Conservation (phyloP, 2,888 invertebrate genomes). For the Plusia festucae region DNA sequence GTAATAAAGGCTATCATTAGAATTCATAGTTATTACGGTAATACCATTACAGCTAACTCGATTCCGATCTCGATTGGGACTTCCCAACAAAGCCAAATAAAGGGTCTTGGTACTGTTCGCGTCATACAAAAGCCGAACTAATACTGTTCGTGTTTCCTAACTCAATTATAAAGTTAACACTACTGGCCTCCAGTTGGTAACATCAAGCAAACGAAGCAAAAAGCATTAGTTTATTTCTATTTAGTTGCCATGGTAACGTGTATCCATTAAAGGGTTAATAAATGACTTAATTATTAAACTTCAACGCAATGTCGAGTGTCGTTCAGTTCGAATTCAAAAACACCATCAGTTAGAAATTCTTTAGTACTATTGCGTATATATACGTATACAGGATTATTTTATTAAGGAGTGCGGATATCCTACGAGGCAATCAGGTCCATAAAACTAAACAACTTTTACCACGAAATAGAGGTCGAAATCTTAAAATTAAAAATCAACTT, state of each 20-base stretch:
- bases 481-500: no score
- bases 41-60: slow-evolving; percentile 44
- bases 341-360: not conserved
- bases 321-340: not conserved
- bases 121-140: slow-evolving; percentile 61
- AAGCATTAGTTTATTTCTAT: slow-evolving; percentile 1
- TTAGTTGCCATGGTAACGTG: not conserved
- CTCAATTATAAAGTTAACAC: slow-evolving; percentile 71
- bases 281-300: not conserved
- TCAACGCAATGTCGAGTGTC: not conserved
- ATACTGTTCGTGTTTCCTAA: slow-evolving; percentile 60
- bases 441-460: no score
- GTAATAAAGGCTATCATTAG: slow-evolving; percentile 31
- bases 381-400: no score
- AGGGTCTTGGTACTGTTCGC: slow-evolving; percentile 56
- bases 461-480: no score
- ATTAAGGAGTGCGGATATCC: no score
- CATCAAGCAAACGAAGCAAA: slow-evolving; percentile 10
- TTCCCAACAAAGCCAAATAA: slow-evolving; percentile 62
- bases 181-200: slow-evolving; percentile 40
- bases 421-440: no score
- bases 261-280: not conserved
- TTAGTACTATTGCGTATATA: no score
- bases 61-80: slow-evolving; percentile 55
- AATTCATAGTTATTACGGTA: slow-evolving; percentile 45